A percentile compares a stretch with the other conserved stretches of the same genome.
These are phyloP conservation scores for Blastobasis adustella DNA, from an alignment of 2,888 invertebrate species.

Conservation along the genomic window DNA sequence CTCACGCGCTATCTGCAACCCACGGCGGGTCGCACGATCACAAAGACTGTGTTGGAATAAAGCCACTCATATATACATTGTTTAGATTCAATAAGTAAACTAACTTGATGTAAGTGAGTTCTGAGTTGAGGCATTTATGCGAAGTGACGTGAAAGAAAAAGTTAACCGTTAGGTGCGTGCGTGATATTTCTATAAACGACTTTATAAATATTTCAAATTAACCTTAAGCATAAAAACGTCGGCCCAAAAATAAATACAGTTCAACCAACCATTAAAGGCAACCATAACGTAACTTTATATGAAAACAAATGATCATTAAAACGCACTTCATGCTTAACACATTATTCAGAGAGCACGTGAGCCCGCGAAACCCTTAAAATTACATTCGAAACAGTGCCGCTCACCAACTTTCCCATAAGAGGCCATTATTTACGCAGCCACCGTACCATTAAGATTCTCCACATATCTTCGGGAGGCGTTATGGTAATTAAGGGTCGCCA, in stretches of 20 bases:
- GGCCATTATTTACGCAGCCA: slow-evolving; percentile 73
- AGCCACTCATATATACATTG: too few species aligned
- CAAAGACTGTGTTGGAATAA: too few species aligned
- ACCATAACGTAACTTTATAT: slow-evolving; percentile 27
- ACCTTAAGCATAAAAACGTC: not conserved
- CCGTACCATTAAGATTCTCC: slow-evolving; percentile 74
- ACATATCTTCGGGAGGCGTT: slow-evolving; percentile 73
- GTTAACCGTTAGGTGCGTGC: not conserved
- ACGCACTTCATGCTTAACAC: slow-evolving; percentile 52
- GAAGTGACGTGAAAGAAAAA: not conserved
- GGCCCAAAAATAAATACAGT: not conserved
- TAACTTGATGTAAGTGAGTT: too few species aligned
- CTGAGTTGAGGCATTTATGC: too few species aligned
- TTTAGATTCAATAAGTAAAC: too few species aligned
- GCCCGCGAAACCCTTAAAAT: slow-evolving; percentile 66
- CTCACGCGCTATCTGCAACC: slow-evolving; percentile 61
- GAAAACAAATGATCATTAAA: slow-evolving; percentile 53
- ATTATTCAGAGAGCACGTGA: slow-evolving; percentile 71
- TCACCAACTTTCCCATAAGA: slow-evolving; percentile 73
- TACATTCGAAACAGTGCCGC: slow-evolving; percentile 73
- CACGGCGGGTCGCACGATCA: slow-evolving; percentile 42
- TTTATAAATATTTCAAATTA: not conserved
- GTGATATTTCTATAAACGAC: not conserved
- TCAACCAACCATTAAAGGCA: slow-evolving; percentile 3
- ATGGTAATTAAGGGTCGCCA: slow-evolving; percentile 75